These are phyloP conservation scores for Numenius arquata DNA, from an alignment of 2,113 vertebrate species.

Conservation along the genomic window DNA sequence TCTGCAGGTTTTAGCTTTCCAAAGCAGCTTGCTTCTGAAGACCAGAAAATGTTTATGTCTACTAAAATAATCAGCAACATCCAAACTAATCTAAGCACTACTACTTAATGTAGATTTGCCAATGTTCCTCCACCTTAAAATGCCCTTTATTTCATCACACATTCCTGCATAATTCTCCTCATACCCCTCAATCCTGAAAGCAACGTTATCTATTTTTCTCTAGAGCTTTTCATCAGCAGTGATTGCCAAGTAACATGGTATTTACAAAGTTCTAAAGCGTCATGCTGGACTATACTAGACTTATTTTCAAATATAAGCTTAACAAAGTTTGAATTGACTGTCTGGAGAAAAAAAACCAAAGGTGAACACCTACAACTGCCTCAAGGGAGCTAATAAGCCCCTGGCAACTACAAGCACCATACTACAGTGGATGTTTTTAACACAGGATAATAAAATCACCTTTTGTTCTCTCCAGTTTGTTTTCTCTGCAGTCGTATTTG, in stretches of 20 bases:
- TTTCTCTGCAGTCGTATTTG: constrained; percentile 92
- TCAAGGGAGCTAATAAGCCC: not conserved
- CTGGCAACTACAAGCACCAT: not conserved
- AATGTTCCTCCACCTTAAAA: not conserved
- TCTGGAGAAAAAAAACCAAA: not conserved
- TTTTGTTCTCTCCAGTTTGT: constrained; percentile 98
- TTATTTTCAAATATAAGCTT: not conserved
- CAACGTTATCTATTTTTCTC: not conserved
- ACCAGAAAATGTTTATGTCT: not conserved
- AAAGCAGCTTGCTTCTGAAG: not conserved
- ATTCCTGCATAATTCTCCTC: not conserved
- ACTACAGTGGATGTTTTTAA: not conserved
- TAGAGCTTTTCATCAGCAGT: not conserved
- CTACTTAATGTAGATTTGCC: not conserved
- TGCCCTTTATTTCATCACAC: not conserved
- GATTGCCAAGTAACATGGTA: not conserved
- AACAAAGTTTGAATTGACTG: not conserved
- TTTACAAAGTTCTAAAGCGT: not conserved
- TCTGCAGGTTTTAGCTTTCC: not conserved
- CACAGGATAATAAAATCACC: constrained; percentile 67
- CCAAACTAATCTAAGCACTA: not conserved
- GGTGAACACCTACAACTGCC: not conserved
- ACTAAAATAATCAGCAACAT: not conserved
- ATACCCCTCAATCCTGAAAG: not conserved
- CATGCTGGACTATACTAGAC: not conserved